Percentiles rank a stretch among this genome's conserved stretches.
These are phyloP conservation scores for Hedya salicella DNA, from an alignment of 2,888 invertebrate species.

Conservation along the genomic window DNA sequence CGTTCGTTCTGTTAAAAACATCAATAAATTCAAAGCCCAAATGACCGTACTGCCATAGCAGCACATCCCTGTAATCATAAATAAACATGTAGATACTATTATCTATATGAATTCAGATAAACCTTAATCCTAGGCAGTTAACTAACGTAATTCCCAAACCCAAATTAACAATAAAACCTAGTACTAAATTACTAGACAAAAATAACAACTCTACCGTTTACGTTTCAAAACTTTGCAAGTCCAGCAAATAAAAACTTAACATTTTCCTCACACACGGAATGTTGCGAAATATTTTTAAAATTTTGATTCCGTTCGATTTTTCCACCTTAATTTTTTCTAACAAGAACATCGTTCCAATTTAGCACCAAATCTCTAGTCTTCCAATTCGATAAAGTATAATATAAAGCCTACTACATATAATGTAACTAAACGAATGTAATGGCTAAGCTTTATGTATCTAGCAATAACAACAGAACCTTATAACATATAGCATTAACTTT, in stretches of 20 bases:
- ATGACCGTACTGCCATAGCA: slow-evolving; percentile 74
- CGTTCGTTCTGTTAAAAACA: slow-evolving; percentile 58
- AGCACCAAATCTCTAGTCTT: slow-evolving; percentile 84
- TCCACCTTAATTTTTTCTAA: slow-evolving; percentile 57
- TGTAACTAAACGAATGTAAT: slow-evolving; percentile 78
- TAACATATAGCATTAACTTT: slow-evolving; percentile 75
- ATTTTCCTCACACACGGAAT: slow-evolving; percentile 74
- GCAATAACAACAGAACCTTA: slow-evolving; percentile 83
- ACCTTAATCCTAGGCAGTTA: slow-evolving; percentile 78
- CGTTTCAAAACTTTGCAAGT: slow-evolving; percentile 73
- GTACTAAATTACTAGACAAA: slow-evolving; percentile 78
- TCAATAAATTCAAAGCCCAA: slow-evolving; percentile 61
- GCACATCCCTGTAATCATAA: slow-evolving; percentile 84
- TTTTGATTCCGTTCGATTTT: slow-evolving; percentile 64
- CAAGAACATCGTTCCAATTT: slow-evolving; percentile 78
- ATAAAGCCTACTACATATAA: slow-evolving; percentile 72
- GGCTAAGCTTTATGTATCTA: slow-evolving; percentile 83
- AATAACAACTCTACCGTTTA: slow-evolving; percentile 77
- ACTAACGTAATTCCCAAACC: slow-evolving; percentile 84
- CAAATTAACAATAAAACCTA: slow-evolving; percentile 83
- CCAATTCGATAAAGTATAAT: slow-evolving; percentile 78
- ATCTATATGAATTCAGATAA: slow-evolving; percentile 83
- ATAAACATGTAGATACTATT: slow-evolving; percentile 78
- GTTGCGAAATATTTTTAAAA: slow-evolving; percentile 68
- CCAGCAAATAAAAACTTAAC: slow-evolving; percentile 83